A percentile compares a stretch with the other conserved stretches of the same genome.
Conservation (phyloP, 2,797 vertebrate species). For the Mus spretus region DNA sequence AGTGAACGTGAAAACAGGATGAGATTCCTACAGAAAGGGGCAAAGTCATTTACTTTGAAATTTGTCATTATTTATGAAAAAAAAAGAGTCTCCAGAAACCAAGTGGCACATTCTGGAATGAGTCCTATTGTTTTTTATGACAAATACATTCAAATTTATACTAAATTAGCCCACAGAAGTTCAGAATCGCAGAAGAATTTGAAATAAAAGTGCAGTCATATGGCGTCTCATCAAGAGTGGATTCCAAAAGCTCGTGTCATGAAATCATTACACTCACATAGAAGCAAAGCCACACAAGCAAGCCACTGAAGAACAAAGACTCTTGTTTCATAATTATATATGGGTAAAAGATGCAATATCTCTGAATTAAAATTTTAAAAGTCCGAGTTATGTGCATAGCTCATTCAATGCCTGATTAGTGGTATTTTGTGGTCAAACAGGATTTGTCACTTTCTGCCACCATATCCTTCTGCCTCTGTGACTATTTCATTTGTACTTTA, state of each 20-base stretch:
- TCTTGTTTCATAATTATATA: not conserved
- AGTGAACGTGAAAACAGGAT: constrained; percentile 81
- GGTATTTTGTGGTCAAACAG: not conserved
- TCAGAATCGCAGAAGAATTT: constrained; percentile 27
- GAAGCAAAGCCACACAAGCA: not conserved
- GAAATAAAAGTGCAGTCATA: not conserved
- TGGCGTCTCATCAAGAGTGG: not conserved
- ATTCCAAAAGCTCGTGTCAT: not conserved
- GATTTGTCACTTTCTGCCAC: not conserved
- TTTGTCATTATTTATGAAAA: constrained; percentile 67
- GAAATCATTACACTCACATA: not conserved
- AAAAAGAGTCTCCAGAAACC: not conserved
- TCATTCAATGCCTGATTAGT: not conserved
- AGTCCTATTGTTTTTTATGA: not conserved
- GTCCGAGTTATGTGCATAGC: not conserved
- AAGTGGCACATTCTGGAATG: not conserved
- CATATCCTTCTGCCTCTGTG: not conserved
- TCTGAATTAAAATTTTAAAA: not conserved
- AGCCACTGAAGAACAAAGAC: not conserved
- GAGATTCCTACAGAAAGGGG: constrained; percentile 78
- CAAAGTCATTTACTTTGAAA: constrained; percentile 76
- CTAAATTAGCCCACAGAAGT: constrained; percentile 1
- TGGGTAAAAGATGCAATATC: not conserved
- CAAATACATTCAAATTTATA: constrained; percentile 31
- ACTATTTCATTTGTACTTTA: not conserved